Percentiles rank a stretch among this genome's conserved stretches.
Conservation (phyloP, 2,113 vertebrate species). For the Ictidomys tridecemlineatus region DNA sequence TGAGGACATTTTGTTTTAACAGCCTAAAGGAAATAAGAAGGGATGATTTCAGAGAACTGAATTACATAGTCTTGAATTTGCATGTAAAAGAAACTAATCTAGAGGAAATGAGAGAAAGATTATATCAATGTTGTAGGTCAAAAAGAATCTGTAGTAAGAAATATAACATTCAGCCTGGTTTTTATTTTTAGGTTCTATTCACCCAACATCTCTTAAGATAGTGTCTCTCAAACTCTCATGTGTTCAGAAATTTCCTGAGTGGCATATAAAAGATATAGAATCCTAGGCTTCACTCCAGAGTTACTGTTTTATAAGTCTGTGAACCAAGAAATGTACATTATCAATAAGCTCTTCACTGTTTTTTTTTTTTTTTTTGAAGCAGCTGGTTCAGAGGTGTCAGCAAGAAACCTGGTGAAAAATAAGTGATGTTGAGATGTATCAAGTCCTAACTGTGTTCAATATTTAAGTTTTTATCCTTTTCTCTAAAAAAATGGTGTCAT, state of each 20-base stretch:
- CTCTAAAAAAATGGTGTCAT: not conserved
- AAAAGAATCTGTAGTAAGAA: not conserved
- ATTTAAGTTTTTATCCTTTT: conserved; percentile 57
- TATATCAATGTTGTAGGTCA: not conserved
- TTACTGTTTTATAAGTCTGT: not conserved
- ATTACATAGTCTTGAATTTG: conserved; percentile 21
- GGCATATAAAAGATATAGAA: conserved; percentile 19
- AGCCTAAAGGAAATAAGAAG: not conserved
- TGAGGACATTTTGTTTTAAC: not conserved
- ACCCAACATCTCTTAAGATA: not conserved
- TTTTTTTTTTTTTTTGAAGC: not conserved
- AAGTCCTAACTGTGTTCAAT: conserved; percentile 1
- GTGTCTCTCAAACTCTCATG: not conserved
- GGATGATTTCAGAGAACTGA: not conserved
- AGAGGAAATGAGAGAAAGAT: not conserved
- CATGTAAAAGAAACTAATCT: conserved; percentile 20
- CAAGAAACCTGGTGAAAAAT: conserved; percentile 19
- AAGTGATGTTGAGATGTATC: not conserved
- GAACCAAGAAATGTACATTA: not conserved
- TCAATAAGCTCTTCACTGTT: conserved; percentile 30
- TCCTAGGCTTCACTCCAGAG: not conserved
- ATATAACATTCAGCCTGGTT: not conserved
- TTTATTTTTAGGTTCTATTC: conserved; percentile 29
- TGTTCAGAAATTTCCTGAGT: conserved; percentile 21
- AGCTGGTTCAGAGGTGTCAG: not conserved